Evolutionary conservation across 2,888 invertebrate species (phyloP).

Genomic region (Monoplex corrugatus): DNA sequence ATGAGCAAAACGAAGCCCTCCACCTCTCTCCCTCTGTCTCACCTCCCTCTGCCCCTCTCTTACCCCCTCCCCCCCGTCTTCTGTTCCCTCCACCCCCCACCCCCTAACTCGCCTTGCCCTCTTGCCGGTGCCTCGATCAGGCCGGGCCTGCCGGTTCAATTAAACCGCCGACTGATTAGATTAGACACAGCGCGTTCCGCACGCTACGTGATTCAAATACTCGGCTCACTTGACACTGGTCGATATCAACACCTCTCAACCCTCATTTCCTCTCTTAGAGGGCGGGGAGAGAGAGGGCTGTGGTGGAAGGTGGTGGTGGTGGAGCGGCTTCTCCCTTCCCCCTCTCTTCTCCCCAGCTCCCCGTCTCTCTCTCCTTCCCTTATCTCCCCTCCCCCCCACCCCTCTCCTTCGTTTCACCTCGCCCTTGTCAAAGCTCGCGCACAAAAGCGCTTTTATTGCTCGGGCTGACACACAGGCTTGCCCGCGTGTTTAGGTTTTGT

Average conservation of each 20-base stretch:
- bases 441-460: conserved; percentile 32
- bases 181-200: conserved; percentile 30
- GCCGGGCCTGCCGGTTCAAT: conserved; percentile 26
- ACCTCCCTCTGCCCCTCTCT: background rate
- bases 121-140: conserved; percentile 6
- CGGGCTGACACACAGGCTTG: background rate
- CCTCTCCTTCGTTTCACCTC: background rate
- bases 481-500: background rate
- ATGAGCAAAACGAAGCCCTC: background rate
- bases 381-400: background rate
- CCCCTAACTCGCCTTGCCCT: no score
- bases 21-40: background rate
- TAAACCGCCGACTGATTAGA: conserved; percentile 43
- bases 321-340: background rate
- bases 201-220: conserved; percentile 47
- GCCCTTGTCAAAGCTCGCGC: conserved; percentile 13
- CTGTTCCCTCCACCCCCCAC: background rate
- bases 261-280: background rate
- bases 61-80: background rate
- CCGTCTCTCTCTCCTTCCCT: background rate
- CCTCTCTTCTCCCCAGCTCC: background rate
- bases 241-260: conserved; percentile 46
- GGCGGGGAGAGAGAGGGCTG: no score
- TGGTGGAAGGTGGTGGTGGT: no score
- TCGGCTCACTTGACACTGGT: conserved; percentile 34